Percentiles rank a stretch among this genome's conserved stretches.
phyloP scores from a whole-genome alignment of 2,113 vertebrate species.

The Zosterops japonicus region DNA sequence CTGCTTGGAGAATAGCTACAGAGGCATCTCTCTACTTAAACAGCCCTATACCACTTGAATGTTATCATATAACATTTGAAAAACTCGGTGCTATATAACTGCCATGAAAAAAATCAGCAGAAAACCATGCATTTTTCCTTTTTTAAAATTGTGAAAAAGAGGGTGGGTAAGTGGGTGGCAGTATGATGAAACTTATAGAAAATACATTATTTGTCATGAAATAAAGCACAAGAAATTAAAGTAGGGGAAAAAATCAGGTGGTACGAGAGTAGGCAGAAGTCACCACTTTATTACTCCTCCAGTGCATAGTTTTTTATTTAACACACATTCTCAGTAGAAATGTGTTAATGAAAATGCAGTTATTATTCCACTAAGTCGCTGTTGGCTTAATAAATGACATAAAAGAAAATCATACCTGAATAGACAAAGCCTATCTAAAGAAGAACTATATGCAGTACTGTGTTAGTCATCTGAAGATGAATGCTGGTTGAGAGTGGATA shows the following conservation, averaged over 20 bases:
- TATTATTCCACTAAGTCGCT: constrained; percentile 45
- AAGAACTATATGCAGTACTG: neutral
- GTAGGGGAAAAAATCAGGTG: neutral
- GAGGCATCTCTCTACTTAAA: neutral
- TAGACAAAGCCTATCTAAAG: neutral
- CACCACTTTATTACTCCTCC: constrained; percentile 43
- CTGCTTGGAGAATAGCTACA: neutral
- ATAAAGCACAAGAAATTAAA: constrained; percentile 46
- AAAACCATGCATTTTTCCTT: constrained; percentile 50
- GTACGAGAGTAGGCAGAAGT: constrained; percentile 44
- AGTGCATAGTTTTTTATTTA: constrained; percentile 11
- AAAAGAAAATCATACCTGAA: neutral
- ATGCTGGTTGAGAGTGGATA: neutral
- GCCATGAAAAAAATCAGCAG: constrained; percentile 41
- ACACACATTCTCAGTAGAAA: constrained; percentile 1
- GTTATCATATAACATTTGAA: constrained; percentile 24
- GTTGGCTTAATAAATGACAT: neutral
- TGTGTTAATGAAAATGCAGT: neutral
- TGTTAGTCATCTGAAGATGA: constrained; percentile 1
- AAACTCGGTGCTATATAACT: neutral
- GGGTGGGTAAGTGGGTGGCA: constrained; percentile 62
- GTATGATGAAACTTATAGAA: constrained; percentile 49
- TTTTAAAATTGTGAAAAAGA: constrained; percentile 68
- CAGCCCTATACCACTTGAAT: neutral
- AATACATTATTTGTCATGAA: constrained; percentile 52